Percentiles rank a stretch among this genome's conserved stretches.
Conservation (phyloP, 2,113 vertebrate genomes). For the Brachionichthys hirsutus region DNA sequence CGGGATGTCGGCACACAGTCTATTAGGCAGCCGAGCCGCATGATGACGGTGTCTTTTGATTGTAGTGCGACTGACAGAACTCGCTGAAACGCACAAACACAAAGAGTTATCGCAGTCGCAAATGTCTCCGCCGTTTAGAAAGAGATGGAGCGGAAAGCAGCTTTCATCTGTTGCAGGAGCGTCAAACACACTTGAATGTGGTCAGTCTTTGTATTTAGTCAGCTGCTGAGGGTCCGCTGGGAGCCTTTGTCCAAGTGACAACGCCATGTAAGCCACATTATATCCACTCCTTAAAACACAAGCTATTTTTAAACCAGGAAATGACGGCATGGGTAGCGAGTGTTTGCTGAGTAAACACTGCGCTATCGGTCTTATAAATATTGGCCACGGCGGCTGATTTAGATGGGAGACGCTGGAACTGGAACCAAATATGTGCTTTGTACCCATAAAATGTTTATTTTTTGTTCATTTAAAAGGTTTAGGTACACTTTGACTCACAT, state of each 20-base stretch:
- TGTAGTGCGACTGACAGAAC: neutral
- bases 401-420: slow-evolving; percentile 6
- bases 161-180: slow-evolving; percentile 2
- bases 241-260: neutral
- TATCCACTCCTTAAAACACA: neutral
- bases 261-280: neutral
- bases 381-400: slow-evolving; percentile 8
- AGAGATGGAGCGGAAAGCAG: slow-evolving; percentile 5
- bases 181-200: neutral
- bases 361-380: slow-evolving; percentile 29
- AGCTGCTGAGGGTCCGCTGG: slow-evolving; percentile 44
- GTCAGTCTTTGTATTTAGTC: slow-evolving; percentile 44
- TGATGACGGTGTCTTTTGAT: slow-evolving; percentile 7
- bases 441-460: slow-evolving; percentile 1
- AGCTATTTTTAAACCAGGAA: slow-evolving; percentile 43
- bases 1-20: neutral
- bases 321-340: slow-evolving; percentile 10
- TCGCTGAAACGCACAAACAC: slow-evolving; percentile 5
- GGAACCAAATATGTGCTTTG: slow-evolving; percentile 4
- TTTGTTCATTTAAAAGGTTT: neutral
- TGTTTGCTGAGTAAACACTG: slow-evolving; percentile 32
- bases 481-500: neutral
- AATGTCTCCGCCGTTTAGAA: slow-evolving; percentile 1
- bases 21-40: neutral
- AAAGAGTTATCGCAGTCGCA: slow-evolving; percentile 2